phyloP scores from a whole-genome alignment of 2,888 invertebrate genomes.

The Amblyjoppa fuscipennis region DNA sequence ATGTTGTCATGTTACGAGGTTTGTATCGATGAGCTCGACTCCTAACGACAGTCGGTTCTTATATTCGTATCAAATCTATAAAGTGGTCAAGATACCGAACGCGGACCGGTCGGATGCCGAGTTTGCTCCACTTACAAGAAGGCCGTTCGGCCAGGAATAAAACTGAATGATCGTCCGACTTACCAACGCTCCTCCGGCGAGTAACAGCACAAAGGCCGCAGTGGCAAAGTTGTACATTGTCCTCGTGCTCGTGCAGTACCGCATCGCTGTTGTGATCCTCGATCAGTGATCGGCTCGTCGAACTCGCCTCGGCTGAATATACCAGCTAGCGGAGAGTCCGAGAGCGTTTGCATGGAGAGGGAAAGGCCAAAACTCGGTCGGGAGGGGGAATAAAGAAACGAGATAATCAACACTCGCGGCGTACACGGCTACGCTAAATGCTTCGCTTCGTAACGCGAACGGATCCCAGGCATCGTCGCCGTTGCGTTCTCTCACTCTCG shows the following conservation, averaged over 20 bases:
- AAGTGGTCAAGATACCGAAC: background rate
- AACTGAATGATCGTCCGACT: constrained; percentile 30
- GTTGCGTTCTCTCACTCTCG: background rate
- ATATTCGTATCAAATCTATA: background rate
- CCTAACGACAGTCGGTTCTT: background rate
- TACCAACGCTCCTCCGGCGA: constrained; percentile 50
- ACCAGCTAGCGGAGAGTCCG: constrained; percentile 10
- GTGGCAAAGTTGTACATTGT: constrained; percentile 59
- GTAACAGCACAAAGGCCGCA: constrained; percentile 56
- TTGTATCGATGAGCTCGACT: too few species aligned
- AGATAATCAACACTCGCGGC: constrained; percentile 51
- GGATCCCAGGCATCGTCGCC: background rate
- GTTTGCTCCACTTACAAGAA: constrained; percentile 48
- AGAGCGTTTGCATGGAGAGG: constrained; percentile 40
- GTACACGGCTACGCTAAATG: constrained; percentile 27
- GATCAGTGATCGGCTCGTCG: constrained; percentile 58
- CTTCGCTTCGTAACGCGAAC: constrained; percentile 3
- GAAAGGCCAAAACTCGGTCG: constrained; percentile 18
- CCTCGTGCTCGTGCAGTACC: constrained; percentile 42
- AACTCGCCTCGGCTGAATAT: constrained; percentile 48
- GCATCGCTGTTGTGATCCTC: constrained; percentile 46
- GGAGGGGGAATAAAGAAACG: constrained; percentile 59
- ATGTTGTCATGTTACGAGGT: too few species aligned
- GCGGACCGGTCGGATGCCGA: background rate
- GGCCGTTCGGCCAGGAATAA: constrained; percentile 43